Base-by-base conservation (phyloP, 2,888 invertebrate genomes). In the Netelia melanura region DNA sequence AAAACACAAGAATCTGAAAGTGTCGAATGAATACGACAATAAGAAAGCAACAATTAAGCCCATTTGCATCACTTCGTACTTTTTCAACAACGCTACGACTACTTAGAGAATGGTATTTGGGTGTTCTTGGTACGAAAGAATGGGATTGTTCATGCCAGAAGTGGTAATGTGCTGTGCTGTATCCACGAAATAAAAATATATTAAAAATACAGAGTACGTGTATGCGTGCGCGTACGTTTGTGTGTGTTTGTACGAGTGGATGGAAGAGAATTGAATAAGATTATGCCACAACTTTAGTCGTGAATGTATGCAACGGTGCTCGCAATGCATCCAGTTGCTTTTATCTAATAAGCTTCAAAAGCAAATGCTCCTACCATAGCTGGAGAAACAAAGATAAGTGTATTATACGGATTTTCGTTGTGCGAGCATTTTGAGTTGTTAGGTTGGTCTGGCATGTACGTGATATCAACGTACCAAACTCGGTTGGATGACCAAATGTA, bases 381-480 rank as follows among this genome's bases (percentile, higher is more conserved):
- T 90, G 91, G 87, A 90, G 91, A 90, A 92, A 91, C 92, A 90
- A 91, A 91, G 91, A 91, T 92, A 90, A 92, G 90, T 92, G 89
- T 90, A 91, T 91, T 92, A 91, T 92, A 90, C 89, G 90, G 90
- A 91, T 91, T 92, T 89, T 89, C 82, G 77, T 83, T 78, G 67
- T 61, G 56, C 61, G 54, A 25, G 84, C 87, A 87, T 89, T 77
- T 78, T 44, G 43, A 83, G 77, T 78, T 64, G 67, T 71, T 61
- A 21, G 30, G 30, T 78, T 72, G 72, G 72, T 72, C 65, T 52
- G 71, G 52, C 9, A 44, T 64, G 62, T 72, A 67, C 61, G 62
- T 74, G 77, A 83, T 78, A 83, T 77, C 65, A 83, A 62, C 61
- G 82, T 52, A 43, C 61, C 65, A 72, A 56, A 72, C 77, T 61